Base-by-base conservation (phyloP, 2,113 vertebrate genomes). In the Anolis sagrei region DNA sequence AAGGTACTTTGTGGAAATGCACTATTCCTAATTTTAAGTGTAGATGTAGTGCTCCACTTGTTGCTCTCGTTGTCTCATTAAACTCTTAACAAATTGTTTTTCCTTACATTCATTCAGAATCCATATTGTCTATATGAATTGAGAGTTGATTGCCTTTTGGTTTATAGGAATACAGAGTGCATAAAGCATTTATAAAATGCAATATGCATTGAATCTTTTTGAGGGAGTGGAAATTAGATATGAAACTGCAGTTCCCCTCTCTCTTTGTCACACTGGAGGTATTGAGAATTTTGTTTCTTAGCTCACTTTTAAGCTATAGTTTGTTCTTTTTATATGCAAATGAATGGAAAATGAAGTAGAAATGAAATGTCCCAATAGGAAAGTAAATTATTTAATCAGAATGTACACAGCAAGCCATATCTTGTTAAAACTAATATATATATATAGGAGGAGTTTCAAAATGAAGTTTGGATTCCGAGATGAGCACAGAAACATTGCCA, bases 261-360 rank as follows among this genome's bases (percentile, higher is more conserved):
- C 76, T 51, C 11, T 76, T 44, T 25, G n/a, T 79, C 18, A 44
- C 72, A 13, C 3, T 72, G n/a, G 14, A 51, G 32, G 61, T 76
- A 51, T 70, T 79, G 34, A 72, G 25, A 18, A 61, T 73, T 85
- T 78, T 62, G 66, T 72, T n/a, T 72, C 19, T 69, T 84, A 58
- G 62, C 34, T 78, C 8, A 70, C 13, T 34, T 66, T n/a, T 48
- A 82, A 58, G 54, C 72, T 73, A 27, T 23, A 48, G 18, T n/a
- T 75, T 75, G 16, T 78, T 70, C 70, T 70, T 70, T 32, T 27
- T 51, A 36, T 70, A 32, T 54, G 16, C 4, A 23, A 78, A 78
- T 78, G 49, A 79, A 79, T 70, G 16, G 34, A 61, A 49, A 32
- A n/a, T n/a, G 18, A 18, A n/a, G 29, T 79, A 23, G 25, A 77